phyloP scores from a whole-genome alignment of 2,797 vertebrate genomes.

The Margarornis squamiger region DNA sequence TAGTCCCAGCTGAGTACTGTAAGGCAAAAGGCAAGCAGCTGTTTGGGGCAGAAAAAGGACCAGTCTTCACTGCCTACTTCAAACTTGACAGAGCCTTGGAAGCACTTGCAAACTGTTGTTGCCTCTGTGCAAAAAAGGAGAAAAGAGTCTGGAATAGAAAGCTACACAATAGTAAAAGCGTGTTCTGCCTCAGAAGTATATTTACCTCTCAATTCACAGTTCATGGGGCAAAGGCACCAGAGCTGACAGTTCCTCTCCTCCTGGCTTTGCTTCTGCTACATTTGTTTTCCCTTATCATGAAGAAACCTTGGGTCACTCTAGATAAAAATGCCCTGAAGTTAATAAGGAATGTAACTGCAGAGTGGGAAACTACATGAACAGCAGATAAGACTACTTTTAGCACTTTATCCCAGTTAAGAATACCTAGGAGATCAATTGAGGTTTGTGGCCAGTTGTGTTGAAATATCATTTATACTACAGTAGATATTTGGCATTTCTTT shows the following conservation, averaged over 20 bases:
- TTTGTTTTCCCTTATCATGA: background rate
- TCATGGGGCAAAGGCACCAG: background rate
- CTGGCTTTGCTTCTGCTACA: background rate
- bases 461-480: background rate
- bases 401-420: accelerated
- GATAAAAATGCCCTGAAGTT: background rate
- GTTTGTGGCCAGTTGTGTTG: background rate
- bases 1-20: background rate
- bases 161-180: background rate
- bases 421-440: background rate
- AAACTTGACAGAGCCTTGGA: background rate
- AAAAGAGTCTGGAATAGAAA: background rate
- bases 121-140: background rate
- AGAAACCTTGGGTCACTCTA: background rate
- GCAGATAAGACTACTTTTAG: background rate
- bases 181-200: background rate
- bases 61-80: background rate
- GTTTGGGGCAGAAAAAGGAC: background rate
- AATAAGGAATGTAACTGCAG: background rate
- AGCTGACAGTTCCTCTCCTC: background rate
- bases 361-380: background rate
- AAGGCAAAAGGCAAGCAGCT: background rate
- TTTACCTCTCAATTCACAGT: background rate
- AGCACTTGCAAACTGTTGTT: background rate
- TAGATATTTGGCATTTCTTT: background rate